phyloP scores from a whole-genome alignment of 2,797 vertebrate species.

The Fistularia tabacaria region DNA sequence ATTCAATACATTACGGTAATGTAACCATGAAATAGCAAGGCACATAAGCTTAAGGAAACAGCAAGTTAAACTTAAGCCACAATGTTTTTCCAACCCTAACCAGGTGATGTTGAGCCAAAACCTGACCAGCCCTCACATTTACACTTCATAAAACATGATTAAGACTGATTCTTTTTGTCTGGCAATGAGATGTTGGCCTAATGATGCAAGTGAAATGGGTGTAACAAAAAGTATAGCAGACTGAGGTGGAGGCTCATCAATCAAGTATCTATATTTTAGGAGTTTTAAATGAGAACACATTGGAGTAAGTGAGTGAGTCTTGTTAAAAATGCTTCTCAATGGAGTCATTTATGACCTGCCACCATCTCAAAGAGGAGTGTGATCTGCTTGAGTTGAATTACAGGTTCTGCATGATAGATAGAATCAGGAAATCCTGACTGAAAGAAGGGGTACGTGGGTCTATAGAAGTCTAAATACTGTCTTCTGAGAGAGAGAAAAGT shows the following conservation, averaged over 20 bases:
- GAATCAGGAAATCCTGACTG: conserved; percentile 57
- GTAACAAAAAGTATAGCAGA: no score
- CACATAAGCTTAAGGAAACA: no score
- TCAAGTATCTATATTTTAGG: not conserved
- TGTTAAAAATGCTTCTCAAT: conserved; percentile 44
- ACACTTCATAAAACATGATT: no score
- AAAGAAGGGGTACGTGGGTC: conserved; percentile 59
- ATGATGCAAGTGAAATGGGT: no score
- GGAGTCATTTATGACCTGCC: conserved; percentile 48
- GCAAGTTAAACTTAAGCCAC: no score
- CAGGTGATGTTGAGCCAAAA: no score
- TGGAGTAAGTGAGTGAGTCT: conserved; percentile 35
- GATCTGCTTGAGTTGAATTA: conserved; percentile 38
- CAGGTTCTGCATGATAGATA: conserved; percentile 47
- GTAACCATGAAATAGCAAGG: no score
- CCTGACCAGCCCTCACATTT: no score
- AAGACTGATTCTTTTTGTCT: no score
- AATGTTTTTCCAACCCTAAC: no score
- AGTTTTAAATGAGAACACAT: conserved; percentile 2
- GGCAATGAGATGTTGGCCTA: no score
- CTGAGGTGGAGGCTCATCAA: not conserved
- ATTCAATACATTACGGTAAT: no score
- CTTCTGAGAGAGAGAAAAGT: conserved; percentile 54
- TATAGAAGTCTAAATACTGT: conserved; percentile 64
- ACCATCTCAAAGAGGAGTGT: conserved; percentile 34